Conservation (phyloP, 2,888 invertebrate species). For the Calephelis perditalis region DNA sequence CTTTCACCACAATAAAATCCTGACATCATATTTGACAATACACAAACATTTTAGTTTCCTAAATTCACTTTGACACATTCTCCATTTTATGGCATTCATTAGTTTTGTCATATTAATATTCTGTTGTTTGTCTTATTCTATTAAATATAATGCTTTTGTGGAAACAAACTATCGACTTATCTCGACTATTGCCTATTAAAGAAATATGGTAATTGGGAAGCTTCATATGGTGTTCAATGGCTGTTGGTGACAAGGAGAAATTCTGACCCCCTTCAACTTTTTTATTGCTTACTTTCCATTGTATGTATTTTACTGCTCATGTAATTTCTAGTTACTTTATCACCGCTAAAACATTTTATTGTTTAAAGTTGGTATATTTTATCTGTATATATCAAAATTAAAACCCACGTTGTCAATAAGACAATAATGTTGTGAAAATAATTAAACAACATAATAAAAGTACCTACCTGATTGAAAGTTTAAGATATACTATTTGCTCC, state of each 20-base stretch:
- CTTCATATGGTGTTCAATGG: neutral
- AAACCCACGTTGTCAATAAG: no score
- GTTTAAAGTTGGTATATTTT: neutral
- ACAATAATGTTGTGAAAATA: no score
- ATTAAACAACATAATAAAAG: no score
- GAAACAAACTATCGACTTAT: conserved; percentile 1
- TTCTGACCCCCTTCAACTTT: neutral
- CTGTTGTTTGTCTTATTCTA: conserved; percentile 6
- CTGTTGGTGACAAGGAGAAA: conserved; percentile 1
- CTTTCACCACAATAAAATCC: conserved; percentile 11
- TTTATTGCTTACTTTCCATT: conserved; percentile 1
- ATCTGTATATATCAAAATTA: no score
- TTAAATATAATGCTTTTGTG: conserved; percentile 4
- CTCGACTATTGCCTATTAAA: conserved; percentile 3
- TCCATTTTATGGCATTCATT: conserved; percentile 5
- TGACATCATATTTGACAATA: conserved; percentile 6
- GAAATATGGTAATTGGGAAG: conserved; percentile 5
- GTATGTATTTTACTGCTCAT: neutral
- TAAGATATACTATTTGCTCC: no score
- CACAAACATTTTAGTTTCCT: neutral
- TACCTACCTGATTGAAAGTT: no score
- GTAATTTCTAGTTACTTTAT: neutral
- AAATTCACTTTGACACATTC: neutral
- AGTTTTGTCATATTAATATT: conserved; percentile 8
- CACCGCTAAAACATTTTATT: conserved; percentile 3